Conservation (phyloP, 2,113 vertebrate species). For the Cranoglanis bouderius region DNA sequence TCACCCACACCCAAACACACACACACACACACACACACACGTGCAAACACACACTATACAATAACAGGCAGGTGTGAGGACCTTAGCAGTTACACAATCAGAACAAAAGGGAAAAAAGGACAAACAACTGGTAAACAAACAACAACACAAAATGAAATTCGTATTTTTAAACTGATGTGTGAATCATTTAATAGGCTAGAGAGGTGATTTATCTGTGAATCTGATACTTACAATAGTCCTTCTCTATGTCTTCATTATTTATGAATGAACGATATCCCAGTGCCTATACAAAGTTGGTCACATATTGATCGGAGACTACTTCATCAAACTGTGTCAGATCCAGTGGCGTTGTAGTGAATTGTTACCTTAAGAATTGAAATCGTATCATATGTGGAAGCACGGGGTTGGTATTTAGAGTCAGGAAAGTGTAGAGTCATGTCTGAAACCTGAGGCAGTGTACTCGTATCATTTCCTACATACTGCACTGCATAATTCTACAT, state of each 20-base stretch:
- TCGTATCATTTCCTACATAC: not conserved
- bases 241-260: not conserved
- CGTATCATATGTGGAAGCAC: not conserved
- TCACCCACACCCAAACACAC: not conserved
- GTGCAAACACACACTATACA: not conserved
- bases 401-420: not conserved
- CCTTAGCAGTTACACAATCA: not conserved
- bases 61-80: not conserved
- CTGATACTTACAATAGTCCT: not conserved
- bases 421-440: not conserved
- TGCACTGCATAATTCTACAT: too few species aligned
- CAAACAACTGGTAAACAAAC: too few species aligned
- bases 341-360: too few species aligned
- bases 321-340: not conserved
- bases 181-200: not conserved
- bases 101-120: not conserved
- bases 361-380: not conserved
- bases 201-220: not conserved
- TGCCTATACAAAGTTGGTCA: not conserved
- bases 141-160: not conserved
- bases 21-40: not conserved
- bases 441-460: not conserved
- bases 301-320: not conserved
- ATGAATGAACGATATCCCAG: not conserved
- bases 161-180: too few species aligned